These are phyloP conservation scores for Anolis carolinensis DNA, from an alignment of 2,113 vertebrate genomes.

Conservation along the genomic window DNA sequence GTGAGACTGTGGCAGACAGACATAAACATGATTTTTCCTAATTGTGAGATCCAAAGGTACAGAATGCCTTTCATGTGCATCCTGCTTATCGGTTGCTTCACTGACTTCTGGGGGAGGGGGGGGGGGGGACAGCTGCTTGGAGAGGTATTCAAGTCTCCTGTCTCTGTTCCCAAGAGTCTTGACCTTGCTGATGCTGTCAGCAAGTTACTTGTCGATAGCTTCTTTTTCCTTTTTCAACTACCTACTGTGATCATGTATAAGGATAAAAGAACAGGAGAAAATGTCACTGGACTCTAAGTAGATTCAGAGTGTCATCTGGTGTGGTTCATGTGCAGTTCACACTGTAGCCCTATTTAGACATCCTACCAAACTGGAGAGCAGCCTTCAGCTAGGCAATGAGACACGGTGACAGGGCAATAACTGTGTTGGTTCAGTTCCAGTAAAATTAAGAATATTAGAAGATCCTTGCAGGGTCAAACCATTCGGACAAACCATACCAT, in stretches of 20 bases:
- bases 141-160: neutral
- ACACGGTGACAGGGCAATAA: neutral
- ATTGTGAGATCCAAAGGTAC: accelerated
- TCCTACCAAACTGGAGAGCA: neutral
- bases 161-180: neutral
- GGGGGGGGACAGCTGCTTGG: neutral
- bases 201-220: neutral
- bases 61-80: neutral
- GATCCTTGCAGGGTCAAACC: neutral
- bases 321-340: neutral
- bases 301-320: neutral
- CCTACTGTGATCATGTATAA: neutral
- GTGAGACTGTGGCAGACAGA: conserved; percentile 16
- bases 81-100: neutral
- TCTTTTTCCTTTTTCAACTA: neutral
- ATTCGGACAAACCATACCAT: neutral
- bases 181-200: neutral
- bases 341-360: neutral
- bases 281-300: too few species aligned
- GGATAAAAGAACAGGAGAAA: neutral
- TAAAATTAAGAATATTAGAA: neutral
- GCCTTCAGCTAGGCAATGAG: neutral
- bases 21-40: neutral
- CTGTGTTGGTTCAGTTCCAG: neutral
- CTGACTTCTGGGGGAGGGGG: neutral